Percentiles rank a stretch among this genome's conserved stretches.
These are phyloP conservation scores for Macrostomum cliftonense DNA, from an alignment of 2,888 invertebrate species.

Conservation along the genomic window DNA sequence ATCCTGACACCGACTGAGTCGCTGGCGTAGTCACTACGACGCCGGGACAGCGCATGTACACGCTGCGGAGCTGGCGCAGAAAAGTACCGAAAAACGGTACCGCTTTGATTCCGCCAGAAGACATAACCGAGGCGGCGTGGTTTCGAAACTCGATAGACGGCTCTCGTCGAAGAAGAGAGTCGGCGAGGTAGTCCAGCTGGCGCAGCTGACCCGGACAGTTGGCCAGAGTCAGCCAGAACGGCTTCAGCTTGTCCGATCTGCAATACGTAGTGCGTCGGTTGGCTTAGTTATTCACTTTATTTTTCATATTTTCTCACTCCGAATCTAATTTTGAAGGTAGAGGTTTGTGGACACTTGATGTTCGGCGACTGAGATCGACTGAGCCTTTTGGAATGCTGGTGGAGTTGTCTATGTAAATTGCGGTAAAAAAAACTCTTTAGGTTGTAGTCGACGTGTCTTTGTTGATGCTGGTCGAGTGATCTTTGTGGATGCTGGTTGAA, in stretches of 20 bases:
- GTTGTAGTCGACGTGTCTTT: too few species aligned
- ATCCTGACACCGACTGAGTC: too few species aligned
- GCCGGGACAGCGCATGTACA: slow-evolving; percentile 45
- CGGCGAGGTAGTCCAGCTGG: slow-evolving; percentile 52
- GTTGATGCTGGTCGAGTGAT: too few species aligned
- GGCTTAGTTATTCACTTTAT: too few species aligned
- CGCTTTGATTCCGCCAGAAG: slow-evolving; percentile 57
- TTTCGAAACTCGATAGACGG: slow-evolving; percentile 59
- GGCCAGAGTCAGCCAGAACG: slow-evolving; percentile 67
- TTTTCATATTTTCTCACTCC: too few species aligned
- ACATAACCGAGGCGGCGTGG: slow-evolving; percentile 59
- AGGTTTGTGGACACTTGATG: too few species aligned
- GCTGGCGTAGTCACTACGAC: slow-evolving; percentile 48
- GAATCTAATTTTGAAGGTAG: too few species aligned
- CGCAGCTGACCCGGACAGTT: slow-evolving; percentile 44
- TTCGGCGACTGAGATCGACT: too few species aligned
- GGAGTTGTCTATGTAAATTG: too few species aligned
- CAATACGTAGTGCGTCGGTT: slow-evolving; percentile 4
- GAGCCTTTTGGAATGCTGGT: too few species aligned
- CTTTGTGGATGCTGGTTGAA: too few species aligned
- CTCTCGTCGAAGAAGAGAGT: slow-evolving; percentile 25
- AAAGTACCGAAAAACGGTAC: slow-evolving; percentile 84
- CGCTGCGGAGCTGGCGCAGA: slow-evolving; percentile 58
- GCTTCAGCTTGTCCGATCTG: slow-evolving; percentile 74
- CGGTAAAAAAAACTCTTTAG: too few species aligned